These are phyloP conservation scores for Onychomys torridus DNA, from an alignment of 2,797 vertebrate genomes.

Conservation along the genomic window DNA sequence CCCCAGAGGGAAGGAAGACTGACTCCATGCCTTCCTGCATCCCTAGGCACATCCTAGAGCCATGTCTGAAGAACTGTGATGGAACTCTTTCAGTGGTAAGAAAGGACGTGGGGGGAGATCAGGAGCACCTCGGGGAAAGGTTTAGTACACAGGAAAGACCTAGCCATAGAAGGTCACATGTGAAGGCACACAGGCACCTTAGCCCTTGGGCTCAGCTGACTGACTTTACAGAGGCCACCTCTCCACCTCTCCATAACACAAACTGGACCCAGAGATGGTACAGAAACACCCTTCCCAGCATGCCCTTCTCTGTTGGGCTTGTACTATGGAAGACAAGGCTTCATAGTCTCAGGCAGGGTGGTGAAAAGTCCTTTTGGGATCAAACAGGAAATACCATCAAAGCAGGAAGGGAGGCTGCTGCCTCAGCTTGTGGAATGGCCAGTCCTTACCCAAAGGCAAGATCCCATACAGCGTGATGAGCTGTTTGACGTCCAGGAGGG, in stretches of 20 bases:
- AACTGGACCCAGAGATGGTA: conserved; percentile 25
- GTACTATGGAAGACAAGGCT: neutral
- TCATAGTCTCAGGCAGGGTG: conserved; percentile 61
- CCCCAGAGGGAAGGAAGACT: neutral
- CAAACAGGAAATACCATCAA: conserved; percentile 56
- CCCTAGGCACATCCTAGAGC: neutral
- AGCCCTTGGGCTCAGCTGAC: conserved; percentile 72
- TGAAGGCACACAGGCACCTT: conserved; percentile 76
- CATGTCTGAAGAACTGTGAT: neutral
- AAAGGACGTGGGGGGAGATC: neutral
- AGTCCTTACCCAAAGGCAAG: conserved; percentile 90
- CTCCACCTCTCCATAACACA: conserved; percentile 63
- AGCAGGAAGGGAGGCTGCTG: neutral
- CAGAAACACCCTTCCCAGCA: neutral
- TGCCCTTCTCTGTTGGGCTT: neutral
- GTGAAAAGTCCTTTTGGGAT: conserved; percentile 48
- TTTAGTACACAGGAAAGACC: neutral
- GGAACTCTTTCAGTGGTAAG: neutral
- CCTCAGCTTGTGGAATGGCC: neutral
- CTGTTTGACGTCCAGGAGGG: conserved; percentile 90
- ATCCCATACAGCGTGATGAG: conserved; percentile 91
- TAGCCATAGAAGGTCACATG: conserved; percentile 63
- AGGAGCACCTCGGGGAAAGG: neutral
- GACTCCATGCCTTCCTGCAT: neutral
- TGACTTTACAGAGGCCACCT: conserved; percentile 74